Percentiles rank a stretch among this genome's conserved stretches.
Conservation (phyloP, 2,888 invertebrate genomes). For the Scelioninae gen. 1 region DNA sequence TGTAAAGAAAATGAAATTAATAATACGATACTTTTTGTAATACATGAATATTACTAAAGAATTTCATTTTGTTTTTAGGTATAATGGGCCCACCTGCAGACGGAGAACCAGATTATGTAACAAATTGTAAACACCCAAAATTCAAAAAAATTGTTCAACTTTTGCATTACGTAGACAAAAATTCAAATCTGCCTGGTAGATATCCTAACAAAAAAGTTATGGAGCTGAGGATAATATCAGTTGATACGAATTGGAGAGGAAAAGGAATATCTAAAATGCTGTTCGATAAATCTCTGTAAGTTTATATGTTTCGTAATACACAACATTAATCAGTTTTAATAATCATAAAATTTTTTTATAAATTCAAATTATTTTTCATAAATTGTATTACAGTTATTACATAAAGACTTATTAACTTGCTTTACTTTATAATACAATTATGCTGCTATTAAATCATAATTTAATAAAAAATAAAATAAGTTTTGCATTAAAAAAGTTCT, state of each 20-base stretch:
- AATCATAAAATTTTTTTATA: too few relatives aligned
- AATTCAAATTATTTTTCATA: too few relatives aligned
- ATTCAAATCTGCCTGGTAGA: conserved; percentile 86
- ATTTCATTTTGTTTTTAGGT: conserved; percentile 73
- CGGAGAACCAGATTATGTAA: conserved; percentile 84
- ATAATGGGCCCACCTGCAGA: conserved; percentile 83
- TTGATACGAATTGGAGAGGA: conserved; percentile 88
- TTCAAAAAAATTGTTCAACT: conserved; percentile 88
- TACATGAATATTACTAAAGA: too few relatives aligned
- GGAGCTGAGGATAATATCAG: conserved; percentile 88
- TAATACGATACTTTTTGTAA: not conserved
- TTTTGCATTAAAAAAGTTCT: too few relatives aligned
- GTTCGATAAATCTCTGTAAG: conserved; percentile 88
- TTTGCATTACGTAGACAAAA: conserved; percentile 86
- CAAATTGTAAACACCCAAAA: conserved; percentile 86
- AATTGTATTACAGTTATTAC: too few relatives aligned
- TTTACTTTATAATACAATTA: too few relatives aligned
- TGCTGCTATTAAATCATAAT: too few relatives aligned
- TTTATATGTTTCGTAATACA: too few relatives aligned
- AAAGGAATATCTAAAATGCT: conserved; percentile 88
- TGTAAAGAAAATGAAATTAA: not conserved
- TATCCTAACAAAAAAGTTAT: conserved; percentile 86
- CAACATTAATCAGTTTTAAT: too few relatives aligned
- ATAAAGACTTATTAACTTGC: too few relatives aligned
- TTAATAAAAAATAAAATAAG: too few relatives aligned